Base-by-base conservation (phyloP, 2,113 vertebrate species). In the Hippolais icterina region DNA sequence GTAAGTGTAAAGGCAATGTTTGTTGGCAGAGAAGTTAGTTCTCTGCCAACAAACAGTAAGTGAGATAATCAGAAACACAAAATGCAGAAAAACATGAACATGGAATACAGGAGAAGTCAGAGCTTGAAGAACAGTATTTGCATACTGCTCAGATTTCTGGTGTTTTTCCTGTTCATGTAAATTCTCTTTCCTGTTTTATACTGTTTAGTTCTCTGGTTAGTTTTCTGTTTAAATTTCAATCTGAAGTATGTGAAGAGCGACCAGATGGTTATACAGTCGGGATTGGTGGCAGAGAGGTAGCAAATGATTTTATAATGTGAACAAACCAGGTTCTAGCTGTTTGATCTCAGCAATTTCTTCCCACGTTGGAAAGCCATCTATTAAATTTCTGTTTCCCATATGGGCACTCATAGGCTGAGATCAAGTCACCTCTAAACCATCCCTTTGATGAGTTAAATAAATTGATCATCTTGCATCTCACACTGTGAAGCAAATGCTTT, bases 361-460 rank as follows among this genome's bases (percentile, higher is more conserved):
- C 46, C 83, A 61, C 12, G 22, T 78, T 79, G 70, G 44, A 90
- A 52, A 93, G 9, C 20, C n/a, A 31, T 79, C 44, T 74, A 19
- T 80, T 69, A 80, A 53, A 92, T 90, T 94, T 57, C n/a, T 83
- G 28, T 88, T 90, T 94, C 79, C 60, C 77, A 44, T 87, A 71
- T 75, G 61, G 57, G 4, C 70, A 56, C 74, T 85, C 59, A 10
- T 15, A 80, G 76, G 22, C 50, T 66, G 54, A 80, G 88, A 74
- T 81, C 79, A 88, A 80, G 79, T 76, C 71, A 83, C 66, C 78
- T 90, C 63, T 85, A 94, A 88, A 80, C 50, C 37, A 33, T 76
- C 71, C 83, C 83, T 90, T 88, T 96, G 88, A 93, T 84, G 70
- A 93, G 29, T 66, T 92, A 87, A 83, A 65, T 85, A 60, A 94